Evolutionary conservation across 2,888 invertebrate species (phyloP).

Genomic region (Acholoe squamosa): DNA sequence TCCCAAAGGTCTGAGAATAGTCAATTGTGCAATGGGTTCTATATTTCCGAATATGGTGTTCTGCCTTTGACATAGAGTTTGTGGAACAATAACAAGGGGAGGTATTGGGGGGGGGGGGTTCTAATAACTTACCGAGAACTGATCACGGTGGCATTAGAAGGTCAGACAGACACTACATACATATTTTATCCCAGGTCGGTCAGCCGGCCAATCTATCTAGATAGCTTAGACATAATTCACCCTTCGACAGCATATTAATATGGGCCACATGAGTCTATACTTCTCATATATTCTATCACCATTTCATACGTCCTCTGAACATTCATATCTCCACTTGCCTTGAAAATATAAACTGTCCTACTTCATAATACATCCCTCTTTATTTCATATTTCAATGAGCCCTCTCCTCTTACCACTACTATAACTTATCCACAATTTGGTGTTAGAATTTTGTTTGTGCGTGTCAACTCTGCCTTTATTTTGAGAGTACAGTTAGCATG

Average conservation of each 20-base stretch:
- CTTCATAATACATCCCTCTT: not conserved
- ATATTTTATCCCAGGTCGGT: slow-evolving; percentile 13
- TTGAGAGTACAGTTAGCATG: not conserved
- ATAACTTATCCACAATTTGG: not conserved
- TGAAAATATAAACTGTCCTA: not conserved
- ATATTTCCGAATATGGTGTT: too few species aligned
- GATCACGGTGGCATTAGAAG: slow-evolving; percentile 11
- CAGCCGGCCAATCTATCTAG: slow-evolving; percentile 43
- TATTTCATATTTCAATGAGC: not conserved
- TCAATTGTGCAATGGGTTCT: too few species aligned
- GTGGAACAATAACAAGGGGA: not conserved
- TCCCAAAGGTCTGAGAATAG: too few species aligned
- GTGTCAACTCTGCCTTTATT: not conserved
- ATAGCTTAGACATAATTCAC: not conserved
- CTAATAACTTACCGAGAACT: slow-evolving; percentile 35
- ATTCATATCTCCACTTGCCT: not conserved
- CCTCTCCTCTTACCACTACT: not conserved
- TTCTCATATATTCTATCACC: not conserved
- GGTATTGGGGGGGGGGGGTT: not conserved
- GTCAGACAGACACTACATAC: slow-evolving; percentile 15
- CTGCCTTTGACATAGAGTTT: too few species aligned
- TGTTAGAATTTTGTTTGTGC: not conserved
- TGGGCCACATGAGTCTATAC: not conserved
- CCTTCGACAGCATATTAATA: not conserved
- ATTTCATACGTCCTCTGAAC: not conserved